These are phyloP conservation scores for Erythrolamprus reginae DNA, from an alignment of 2,113 vertebrate species.

Conservation along the genomic window DNA sequence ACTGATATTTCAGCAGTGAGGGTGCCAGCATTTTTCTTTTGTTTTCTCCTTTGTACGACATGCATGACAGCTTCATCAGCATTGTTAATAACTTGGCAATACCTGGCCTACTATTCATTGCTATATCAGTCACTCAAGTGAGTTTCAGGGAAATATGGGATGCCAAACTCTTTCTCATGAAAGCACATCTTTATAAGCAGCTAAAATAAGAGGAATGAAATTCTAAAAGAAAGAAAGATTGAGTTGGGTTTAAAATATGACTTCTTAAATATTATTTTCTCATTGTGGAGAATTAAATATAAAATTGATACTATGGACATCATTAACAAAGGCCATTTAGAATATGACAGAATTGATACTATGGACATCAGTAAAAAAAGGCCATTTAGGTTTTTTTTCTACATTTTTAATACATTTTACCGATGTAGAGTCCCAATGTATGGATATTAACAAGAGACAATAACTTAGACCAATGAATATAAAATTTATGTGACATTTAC, in stretches of 20 bases:
- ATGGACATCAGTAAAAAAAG: not conserved
- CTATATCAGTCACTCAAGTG: slow-evolving; percentile 31
- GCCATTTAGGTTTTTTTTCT: not conserved
- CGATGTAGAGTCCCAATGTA: not conserved
- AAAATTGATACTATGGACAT: not conserved
- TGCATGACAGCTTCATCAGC: slow-evolving; percentile 51
- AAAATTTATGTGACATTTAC: not conserved
- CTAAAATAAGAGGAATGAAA: slow-evolving; percentile 1
- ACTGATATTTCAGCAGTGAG: slow-evolving; percentile 61
- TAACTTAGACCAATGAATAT: not conserved
- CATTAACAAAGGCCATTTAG: not conserved
- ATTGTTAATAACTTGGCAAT: slow-evolving; percentile 56
- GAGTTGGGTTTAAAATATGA: not conserved
- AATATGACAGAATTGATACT: not conserved
- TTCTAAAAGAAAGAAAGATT: not conserved
- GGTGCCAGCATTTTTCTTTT: slow-evolving; percentile 55
- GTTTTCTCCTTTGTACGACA: slow-evolving; percentile 37
- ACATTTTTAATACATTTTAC: not conserved
- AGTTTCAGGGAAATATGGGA: slow-evolving; percentile 33
- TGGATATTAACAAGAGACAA: not conserved
- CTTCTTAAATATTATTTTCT: not conserved
- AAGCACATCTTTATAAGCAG: not conserved
- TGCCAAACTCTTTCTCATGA: not conserved
- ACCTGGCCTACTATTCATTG: slow-evolving; percentile 55
- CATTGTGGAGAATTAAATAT: not conserved